Conservation (phyloP, 2,797 vertebrate species). For the Microchirus variegatus region DNA sequence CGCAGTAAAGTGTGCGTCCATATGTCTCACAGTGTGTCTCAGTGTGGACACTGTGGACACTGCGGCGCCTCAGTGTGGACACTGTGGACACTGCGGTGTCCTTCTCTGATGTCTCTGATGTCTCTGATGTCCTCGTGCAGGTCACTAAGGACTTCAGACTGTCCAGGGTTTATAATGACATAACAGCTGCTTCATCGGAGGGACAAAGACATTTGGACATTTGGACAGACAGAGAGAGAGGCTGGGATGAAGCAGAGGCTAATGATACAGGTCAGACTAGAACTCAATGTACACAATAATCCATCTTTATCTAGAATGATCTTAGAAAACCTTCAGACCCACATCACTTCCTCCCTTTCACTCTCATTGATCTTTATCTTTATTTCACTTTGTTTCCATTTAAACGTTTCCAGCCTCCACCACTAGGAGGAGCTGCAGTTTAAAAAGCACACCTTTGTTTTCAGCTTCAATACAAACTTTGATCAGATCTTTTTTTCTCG, state of each 20-base stretch:
- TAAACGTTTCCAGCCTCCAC: too few relatives aligned
- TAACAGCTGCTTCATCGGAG: slow-evolving; percentile 85
- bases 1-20: slow-evolving; percentile 6
- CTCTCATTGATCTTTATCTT: too few relatives aligned
- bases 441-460: too few relatives aligned
- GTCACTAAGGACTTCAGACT: slow-evolving; percentile 88
- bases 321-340: too few relatives aligned
- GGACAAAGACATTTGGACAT: slow-evolving; percentile 86
- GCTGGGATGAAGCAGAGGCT: slow-evolving; percentile 86
- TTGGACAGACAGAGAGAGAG: slow-evolving; percentile 86
- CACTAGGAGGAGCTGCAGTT: too few relatives aligned
- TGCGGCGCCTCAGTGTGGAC: too few relatives aligned
- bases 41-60: slow-evolving; percentile 80
- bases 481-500: too few relatives aligned
- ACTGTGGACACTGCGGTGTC: slow-evolving; percentile 79
- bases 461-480: too few relatives aligned
- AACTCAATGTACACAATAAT: slow-evolving; percentile 66
- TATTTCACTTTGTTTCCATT: too few relatives aligned
- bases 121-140: slow-evolving; percentile 86
- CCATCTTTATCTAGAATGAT: too few relatives aligned
- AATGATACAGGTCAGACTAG: slow-evolving; percentile 88
- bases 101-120: slow-evolving; percentile 66
- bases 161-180: slow-evolving; percentile 87
- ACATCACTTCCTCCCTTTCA: too few relatives aligned
- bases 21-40: slow-evolving; percentile 67